Evolutionary conservation across 2,888 invertebrate genomes (phyloP).

Genomic region (Agrochola lota): DNA sequence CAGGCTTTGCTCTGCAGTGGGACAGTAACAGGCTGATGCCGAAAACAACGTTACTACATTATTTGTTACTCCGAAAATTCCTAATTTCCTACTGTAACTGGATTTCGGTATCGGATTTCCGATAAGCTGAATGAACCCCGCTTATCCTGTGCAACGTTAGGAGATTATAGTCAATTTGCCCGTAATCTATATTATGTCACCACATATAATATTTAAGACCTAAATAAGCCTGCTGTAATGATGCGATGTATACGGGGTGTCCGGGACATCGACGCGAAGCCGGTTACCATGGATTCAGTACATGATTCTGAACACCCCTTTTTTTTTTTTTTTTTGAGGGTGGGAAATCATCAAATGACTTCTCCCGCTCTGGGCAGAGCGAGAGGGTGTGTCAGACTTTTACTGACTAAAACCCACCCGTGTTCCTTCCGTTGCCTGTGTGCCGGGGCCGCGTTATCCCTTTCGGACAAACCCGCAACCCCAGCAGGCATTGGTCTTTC

Average conservation of each 20-base stretch:
- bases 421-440: no score
- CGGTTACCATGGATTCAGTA: no score
- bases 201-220: neutral
- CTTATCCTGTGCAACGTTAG: slow-evolving; percentile 6
- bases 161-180: neutral
- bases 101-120: slow-evolving; percentile 34
- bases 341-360: no score
- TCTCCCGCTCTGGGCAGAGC: no score
- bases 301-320: no score
- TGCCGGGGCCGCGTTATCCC: no score
- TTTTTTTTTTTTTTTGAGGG: no score
- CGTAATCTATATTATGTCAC: neutral
- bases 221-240: neutral
- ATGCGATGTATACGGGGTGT: neutral
- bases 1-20: neutral
- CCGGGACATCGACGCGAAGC: no score
- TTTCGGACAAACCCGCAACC: no score
- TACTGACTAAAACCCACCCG: no score
- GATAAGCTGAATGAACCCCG: slow-evolving; percentile 8
- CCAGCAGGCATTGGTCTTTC: no score
- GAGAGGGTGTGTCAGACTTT: no score
- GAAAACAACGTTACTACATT: neutral
- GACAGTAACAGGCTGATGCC: neutral
- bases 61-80: slow-evolving; percentile 1
- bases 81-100: neutral